phyloP scores from a whole-genome alignment of 2,797 vertebrate species.

The Astyanax mexicanus region DNA sequence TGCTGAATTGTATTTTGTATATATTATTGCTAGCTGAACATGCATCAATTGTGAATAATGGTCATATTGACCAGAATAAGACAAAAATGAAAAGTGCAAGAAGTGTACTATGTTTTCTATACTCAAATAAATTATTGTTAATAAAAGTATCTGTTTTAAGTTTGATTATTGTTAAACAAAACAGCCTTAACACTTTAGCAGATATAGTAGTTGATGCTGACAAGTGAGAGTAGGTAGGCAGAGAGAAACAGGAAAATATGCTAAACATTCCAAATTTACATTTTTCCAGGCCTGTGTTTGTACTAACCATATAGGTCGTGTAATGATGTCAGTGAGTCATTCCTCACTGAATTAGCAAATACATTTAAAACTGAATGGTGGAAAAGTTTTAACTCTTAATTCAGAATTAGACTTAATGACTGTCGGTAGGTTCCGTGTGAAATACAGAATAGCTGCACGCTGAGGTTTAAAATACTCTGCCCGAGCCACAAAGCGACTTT shows the following conservation, averaged over 20 bases:
- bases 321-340: conserved; percentile 24
- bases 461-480: conserved; percentile 34
- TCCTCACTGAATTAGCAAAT: background rate
- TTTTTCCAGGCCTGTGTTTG: conserved; percentile 31
- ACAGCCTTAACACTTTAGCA: background rate
- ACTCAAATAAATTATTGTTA: conserved; percentile 29
- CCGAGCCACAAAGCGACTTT: conserved; percentile 26
- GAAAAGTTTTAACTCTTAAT: background rate
- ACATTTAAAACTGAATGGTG: background rate
- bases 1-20: too few species aligned
- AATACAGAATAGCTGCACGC: background rate
- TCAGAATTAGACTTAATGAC: background rate
- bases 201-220: conserved; percentile 22
- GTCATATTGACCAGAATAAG: conserved; percentile 47
- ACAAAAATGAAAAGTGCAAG: background rate
- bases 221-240: conserved; percentile 31
- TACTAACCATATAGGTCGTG: conserved; percentile 6
- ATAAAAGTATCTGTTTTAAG: conserved; percentile 6
- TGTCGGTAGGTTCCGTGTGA: background rate
- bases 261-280: conserved; percentile 35
- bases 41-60: conserved; percentile 41
- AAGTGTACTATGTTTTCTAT: background rate
- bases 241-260: conserved; percentile 47
- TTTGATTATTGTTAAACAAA: background rate
- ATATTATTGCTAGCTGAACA: too few species aligned